Evolutionary conservation across 2,888 invertebrate genomes (phyloP), one percentile per base, ranked within the genome.

Genomic region (Congeria kusceri): DNA sequence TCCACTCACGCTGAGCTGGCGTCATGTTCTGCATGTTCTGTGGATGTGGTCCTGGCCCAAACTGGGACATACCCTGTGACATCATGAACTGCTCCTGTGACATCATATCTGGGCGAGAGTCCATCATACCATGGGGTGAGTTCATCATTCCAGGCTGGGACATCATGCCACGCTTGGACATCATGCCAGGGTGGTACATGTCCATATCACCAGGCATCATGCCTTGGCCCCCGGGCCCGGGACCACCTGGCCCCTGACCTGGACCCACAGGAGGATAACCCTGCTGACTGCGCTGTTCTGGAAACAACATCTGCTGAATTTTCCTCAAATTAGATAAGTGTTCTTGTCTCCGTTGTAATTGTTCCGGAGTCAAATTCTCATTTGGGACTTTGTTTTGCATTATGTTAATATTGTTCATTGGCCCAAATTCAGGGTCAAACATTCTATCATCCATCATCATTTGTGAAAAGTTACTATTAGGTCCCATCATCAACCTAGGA

Each of bases 321-420:
- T 98, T 98, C 81, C 96, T 94, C 81, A 99, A 95, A 77, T 97
- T 97, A 5, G 98, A 98, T 64, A 99, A 94, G 91, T 98, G 97
- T 91, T 97, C 97, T 94, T 98, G 98, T 77, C 99, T 95, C 93
- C 98, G 97, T 83, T 98, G 97, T 70, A 98, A 95, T 93, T 99
- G 98, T 93, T 98, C 98, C 46, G 98, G 98, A 68, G 99, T 99
- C 88, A 99, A 95, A 94, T 98, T 98, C 94, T 98, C 98, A 94
- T 93, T 91, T 9, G 92, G 92, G 56, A 92, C 92, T 88, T 92
- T 92, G 77, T 86, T 92, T 66, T 92, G 91, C 64, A 90, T 87
- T 69, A 92, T 32, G 63, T 82, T 79, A 71, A 83, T 75, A 64
- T 71, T 69, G 13, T 75, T 70, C 27, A 80, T 75, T 25, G 81